phyloP scores from a whole-genome alignment of 2,797 vertebrate genomes.

The Catamblyrhynchus diadema region DNA sequence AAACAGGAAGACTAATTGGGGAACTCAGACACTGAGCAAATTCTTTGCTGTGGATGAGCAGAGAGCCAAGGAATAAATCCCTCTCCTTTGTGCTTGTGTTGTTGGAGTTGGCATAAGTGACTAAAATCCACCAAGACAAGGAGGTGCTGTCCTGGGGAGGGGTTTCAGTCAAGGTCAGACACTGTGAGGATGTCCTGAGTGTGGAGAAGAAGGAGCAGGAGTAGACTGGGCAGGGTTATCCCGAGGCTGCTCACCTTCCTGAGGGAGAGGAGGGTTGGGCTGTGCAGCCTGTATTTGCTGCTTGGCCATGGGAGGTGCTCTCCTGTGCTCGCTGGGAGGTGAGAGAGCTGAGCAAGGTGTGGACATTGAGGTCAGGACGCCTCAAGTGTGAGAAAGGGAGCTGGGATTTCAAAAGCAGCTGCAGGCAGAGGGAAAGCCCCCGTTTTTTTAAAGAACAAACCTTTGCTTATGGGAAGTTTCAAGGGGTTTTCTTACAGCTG shows the following conservation, averaged over 20 bases:
- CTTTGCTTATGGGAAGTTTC: background rate
- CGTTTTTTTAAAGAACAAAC: background rate
- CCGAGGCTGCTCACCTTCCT: background rate
- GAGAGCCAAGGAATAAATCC: background rate
- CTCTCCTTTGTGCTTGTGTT: fast-evolving
- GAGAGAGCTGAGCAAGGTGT: background rate
- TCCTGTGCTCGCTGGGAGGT: background rate
- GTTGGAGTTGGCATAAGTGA: background rate
- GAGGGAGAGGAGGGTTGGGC: background rate
- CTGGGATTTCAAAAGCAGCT: background rate
- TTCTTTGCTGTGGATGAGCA: background rate
- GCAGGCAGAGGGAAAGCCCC: background rate
- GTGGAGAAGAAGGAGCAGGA: background rate
- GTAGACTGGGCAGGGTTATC: background rate
- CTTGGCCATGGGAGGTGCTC: background rate
- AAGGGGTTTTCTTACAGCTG: background rate
- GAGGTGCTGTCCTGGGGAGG: fast-evolving
- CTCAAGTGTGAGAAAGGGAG: background rate
- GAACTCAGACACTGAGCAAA: background rate
- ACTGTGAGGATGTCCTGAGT: background rate
- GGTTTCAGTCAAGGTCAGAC: background rate
- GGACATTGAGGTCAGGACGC: background rate
- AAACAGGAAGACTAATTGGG: background rate
- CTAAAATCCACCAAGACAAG: background rate
- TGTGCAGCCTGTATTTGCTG: background rate